These are phyloP conservation scores for Lithobius niger DNA, from an alignment of 1,140 invertebrate genomes.

Conservation along the genomic window DNA sequence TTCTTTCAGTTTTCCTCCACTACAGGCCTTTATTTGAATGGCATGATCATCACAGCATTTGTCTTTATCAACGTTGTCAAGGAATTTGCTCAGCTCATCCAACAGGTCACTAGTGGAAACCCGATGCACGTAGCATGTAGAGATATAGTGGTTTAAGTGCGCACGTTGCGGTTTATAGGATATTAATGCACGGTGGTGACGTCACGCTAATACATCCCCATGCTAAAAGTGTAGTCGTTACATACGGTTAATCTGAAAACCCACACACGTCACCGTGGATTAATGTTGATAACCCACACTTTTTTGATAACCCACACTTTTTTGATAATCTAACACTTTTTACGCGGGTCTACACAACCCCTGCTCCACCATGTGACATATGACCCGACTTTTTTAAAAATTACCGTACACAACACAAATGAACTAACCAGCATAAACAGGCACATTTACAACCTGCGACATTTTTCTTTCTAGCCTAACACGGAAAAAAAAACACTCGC, in stretches of 20 bases:
- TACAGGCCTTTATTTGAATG: slow-evolving; percentile 25
- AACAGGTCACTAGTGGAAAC: slow-evolving; percentile 37
- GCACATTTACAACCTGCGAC: too few species aligned
- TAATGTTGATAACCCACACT: not conserved
- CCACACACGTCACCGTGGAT: not conserved
- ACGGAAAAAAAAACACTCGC: too few species aligned
- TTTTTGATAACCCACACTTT: too few species aligned
- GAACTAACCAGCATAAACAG: too few species aligned
- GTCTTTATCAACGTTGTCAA: slow-evolving; percentile 50
- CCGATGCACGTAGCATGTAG: not conserved
- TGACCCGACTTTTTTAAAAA: too few species aligned
- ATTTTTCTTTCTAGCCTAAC: too few species aligned
- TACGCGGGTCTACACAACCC: too few species aligned
- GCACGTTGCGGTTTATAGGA: not conserved
- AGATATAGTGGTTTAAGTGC: not conserved
- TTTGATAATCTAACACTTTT: too few species aligned
- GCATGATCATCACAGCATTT: slow-evolving; percentile 49
- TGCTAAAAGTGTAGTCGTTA: not conserved
- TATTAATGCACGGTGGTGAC: not conserved
- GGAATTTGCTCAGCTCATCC: slow-evolving; percentile 58
- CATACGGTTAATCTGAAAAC: not conserved
- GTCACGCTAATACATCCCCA: not conserved
- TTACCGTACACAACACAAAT: too few species aligned
- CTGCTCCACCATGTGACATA: too few species aligned
- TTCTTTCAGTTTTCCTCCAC: not conserved